Conservation (phyloP, 2,888 invertebrate genomes). For the Eupithecia tripunctaria region DNA sequence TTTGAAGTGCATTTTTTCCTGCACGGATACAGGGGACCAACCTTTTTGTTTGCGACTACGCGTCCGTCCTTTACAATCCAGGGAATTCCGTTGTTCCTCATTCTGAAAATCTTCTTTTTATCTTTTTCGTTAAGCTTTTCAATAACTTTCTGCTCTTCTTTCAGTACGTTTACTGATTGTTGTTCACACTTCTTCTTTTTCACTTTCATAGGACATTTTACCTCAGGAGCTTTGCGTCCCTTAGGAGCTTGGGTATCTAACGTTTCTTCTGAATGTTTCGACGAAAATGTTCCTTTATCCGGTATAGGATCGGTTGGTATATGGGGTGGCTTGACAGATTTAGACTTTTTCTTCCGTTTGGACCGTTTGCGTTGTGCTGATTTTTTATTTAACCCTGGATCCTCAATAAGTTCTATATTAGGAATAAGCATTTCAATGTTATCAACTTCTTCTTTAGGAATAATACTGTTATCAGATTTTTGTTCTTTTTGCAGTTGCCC, state of each 20-base stretch:
- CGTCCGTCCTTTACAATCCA: neutral
- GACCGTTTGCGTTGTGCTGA: neutral
- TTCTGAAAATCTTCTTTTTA: neutral
- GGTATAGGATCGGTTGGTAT: neutral
- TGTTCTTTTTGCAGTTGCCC: constrained; percentile 14
- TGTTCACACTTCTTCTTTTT: neutral
- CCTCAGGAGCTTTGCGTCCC: neutral
- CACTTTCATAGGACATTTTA: neutral
- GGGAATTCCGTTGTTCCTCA: neutral
- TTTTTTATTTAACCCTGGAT: neutral
- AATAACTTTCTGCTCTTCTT: neutral
- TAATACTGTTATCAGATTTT: neutral
- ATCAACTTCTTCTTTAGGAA: constrained; percentile 21
- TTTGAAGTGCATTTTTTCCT: neutral
- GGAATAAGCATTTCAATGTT: constrained; percentile 7
- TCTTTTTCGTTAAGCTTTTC: neutral
- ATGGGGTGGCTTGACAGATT: neutral
- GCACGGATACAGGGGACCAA: neutral
- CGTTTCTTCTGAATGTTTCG: neutral
- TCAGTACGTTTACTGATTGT: neutral
- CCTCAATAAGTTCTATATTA: constrained; percentile 2
- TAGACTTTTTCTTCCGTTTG: neutral
- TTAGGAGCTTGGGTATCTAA: neutral
- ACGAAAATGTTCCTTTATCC: neutral
- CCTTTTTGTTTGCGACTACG: neutral